These are phyloP conservation scores for Gobio gobio DNA, from an alignment of 2,113 vertebrate species.

Conservation along the genomic window DNA sequence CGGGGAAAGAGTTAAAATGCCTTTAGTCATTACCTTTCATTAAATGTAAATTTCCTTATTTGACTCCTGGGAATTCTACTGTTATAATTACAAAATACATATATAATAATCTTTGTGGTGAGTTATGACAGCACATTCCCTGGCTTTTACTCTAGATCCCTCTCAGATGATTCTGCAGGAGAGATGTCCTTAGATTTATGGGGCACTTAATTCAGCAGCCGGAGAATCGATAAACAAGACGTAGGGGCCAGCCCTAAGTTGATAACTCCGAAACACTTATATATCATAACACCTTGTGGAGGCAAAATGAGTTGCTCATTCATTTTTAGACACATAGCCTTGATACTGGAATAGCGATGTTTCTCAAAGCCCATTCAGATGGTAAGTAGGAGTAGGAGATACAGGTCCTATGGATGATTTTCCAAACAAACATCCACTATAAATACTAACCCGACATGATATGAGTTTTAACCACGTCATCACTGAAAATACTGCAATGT, in stretches of 20 bases:
- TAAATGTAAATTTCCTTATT: slow-evolving; percentile 55
- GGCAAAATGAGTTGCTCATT: slow-evolving; percentile 46
- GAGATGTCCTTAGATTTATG: slow-evolving; percentile 67
- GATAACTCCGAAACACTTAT: slow-evolving; percentile 69
- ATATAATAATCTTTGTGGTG: slow-evolving; percentile 44
- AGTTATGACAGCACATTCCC: slow-evolving; percentile 54
- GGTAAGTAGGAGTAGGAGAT: not conserved
- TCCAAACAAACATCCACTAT: not conserved
- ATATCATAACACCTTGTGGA: slow-evolving; percentile 62
- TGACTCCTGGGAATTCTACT: slow-evolving; percentile 45
- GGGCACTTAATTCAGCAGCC: slow-evolving; percentile 68
- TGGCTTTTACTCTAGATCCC: slow-evolving; percentile 42
- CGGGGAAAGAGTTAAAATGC: not conserved
- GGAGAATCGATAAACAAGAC: slow-evolving; percentile 71
- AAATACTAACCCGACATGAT: not conserved
- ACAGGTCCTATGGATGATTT: not conserved
- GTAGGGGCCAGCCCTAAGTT: slow-evolving; percentile 63
- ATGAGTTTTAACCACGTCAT: not conserved
- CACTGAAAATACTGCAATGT: not conserved
- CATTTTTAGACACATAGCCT: slow-evolving; percentile 51
- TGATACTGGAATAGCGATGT: slow-evolving; percentile 47
- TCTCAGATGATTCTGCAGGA: slow-evolving; percentile 62
- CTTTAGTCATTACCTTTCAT: slow-evolving; percentile 50
- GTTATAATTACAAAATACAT: slow-evolving; percentile 67
- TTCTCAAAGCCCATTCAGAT: slow-evolving; percentile 43